Evolutionary conservation across 2,888 invertebrate species (phyloP).

Genomic region (Himalopsyche anomala): DNA sequence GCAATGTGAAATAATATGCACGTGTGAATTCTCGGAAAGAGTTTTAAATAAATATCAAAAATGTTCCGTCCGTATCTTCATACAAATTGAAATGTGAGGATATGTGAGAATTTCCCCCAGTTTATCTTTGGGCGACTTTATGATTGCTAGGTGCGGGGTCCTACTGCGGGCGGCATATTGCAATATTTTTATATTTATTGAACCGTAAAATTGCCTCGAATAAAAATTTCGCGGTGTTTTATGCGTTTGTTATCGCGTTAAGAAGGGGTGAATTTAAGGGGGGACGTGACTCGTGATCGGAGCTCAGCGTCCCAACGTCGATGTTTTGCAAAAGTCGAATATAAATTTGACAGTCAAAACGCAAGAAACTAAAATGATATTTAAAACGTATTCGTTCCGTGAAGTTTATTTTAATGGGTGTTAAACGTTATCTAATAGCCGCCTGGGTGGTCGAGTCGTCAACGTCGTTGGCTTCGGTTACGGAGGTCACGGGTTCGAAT

Average conservation of each 20-base stretch:
- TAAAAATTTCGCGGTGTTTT: constrained; percentile 65
- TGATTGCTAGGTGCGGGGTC: constrained; percentile 12
- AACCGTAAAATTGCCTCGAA: constrained; percentile 64
- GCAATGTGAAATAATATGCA: too few species aligned
- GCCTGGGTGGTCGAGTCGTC: too few species aligned
- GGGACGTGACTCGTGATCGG: constrained; percentile 29
- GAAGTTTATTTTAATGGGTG: too few species aligned
- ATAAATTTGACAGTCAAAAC: not conserved
- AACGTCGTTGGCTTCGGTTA: too few species aligned
- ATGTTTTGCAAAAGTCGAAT: not conserved
- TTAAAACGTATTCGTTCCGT: too few species aligned
- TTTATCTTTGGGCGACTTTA: constrained; percentile 25
- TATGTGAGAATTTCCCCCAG: constrained; percentile 20
- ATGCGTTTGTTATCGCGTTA: constrained; percentile 65
- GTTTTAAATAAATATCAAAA: not conserved
- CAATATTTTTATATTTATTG: constrained; percentile 66
- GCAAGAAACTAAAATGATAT: too few species aligned
- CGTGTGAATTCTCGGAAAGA: not conserved
- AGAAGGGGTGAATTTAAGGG: constrained; percentile 53
- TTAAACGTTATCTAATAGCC: too few species aligned
- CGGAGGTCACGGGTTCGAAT: too few species aligned
- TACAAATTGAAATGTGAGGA: constrained; percentile 22
- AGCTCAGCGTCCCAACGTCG: not conserved
- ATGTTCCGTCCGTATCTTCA: not conserved
- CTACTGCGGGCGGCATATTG: constrained; percentile 43